Evolutionary conservation across 2,113 vertebrate genomes (phyloP).

Genomic region (Microcebus jonahi): DNA sequence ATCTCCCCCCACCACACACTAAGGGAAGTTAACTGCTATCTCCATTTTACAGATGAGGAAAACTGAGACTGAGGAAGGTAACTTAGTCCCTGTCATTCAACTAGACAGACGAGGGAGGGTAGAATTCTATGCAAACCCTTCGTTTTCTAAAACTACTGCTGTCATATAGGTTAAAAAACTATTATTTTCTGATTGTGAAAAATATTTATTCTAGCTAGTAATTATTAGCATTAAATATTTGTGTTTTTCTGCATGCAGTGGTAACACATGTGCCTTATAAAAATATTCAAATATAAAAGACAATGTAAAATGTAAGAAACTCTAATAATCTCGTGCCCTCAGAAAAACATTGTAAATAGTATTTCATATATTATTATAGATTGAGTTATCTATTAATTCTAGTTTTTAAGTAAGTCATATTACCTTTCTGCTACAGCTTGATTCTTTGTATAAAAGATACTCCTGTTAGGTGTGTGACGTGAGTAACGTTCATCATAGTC

Average conservation of each 20-base stretch:
- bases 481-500: neutral
- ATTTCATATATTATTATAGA: neutral
- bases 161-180: neutral
- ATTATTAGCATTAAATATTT: neutral
- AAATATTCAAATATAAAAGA: constrained; percentile 9
- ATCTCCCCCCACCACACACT: neutral
- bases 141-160: neutral
- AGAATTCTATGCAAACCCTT: neutral
- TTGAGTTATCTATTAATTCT: neutral
- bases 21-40: neutral
- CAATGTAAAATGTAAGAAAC: neutral
- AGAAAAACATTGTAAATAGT: neutral
- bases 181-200: neutral
- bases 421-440: neutral
- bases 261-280: neutral
- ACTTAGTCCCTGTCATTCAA: neutral
- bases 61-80: neutral
- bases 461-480: neutral
- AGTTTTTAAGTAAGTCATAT: neutral
- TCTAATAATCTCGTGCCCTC: neutral
- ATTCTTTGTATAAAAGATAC: neutral
- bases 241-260: neutral
- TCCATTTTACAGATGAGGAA: neutral
- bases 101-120: neutral
- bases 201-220: neutral